These are phyloP conservation scores for Pogona vitticeps DNA, from an alignment of 2,113 vertebrate genomes.

Conservation along the genomic window DNA sequence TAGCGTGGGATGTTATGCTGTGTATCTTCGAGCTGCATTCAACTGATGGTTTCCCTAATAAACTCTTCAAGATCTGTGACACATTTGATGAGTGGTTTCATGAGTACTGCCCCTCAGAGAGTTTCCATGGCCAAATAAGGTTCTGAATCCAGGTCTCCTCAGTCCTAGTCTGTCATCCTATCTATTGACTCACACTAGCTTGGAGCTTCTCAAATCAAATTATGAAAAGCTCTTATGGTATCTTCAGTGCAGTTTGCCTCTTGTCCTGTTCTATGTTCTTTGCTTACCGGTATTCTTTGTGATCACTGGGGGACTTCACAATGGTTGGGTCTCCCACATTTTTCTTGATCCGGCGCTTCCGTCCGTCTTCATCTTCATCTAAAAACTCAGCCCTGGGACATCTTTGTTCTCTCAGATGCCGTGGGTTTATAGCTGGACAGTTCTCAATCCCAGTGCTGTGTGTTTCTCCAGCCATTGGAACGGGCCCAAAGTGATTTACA, in stretches of 20 bases:
- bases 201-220: no score
- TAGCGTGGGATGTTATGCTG: background rate
- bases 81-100: no score
- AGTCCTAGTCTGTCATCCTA: no score
- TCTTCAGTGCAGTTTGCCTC: background rate
- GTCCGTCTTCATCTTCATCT: background rate
- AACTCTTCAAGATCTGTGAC: no score
- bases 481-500: background rate
- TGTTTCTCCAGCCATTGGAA: background rate
- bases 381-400: no score
- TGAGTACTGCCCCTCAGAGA: no score
- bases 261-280: background rate
- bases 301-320: constrained; percentile 24
- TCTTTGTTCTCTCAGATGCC: background rate
- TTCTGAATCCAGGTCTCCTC: no score
- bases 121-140: no score
- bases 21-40: no score
- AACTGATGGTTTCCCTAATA: no score
- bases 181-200: no score
- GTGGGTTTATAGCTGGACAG: background rate
- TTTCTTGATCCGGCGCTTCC: background rate
- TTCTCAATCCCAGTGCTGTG: background rate
- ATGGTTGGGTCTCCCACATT: constrained; percentile 33
- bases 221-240: no score
- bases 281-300: constrained; percentile 22